Base-by-base conservation (phyloP, 1,140 invertebrate species). In the Drosophila pruinosa region DNA sequence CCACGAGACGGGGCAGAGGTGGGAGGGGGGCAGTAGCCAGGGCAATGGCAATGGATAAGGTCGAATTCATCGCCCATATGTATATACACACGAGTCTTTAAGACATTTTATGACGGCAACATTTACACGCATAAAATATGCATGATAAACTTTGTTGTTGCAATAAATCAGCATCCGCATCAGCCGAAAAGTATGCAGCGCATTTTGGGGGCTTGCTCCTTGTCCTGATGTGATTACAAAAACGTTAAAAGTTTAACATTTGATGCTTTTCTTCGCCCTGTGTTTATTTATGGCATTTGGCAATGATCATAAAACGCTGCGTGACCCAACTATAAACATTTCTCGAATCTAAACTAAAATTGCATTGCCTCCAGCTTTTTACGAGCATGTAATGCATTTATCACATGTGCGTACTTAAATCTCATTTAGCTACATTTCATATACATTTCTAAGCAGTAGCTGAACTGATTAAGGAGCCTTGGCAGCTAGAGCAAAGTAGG, bases 71-170 rank as follows among this genome's bases (percentile, higher is more conserved):
- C 36, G 3, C 34, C 21, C 22, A 56, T 54, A 34, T 54, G 17
- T 7, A 31, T 31, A n/a, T 31, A 10, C 7, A 31, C 26, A 62
- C 3, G 50, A 72, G 69, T 73, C 67, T 59, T 71, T 56, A 68
- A 80, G 73, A 52, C 73, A 72, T 89, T 89, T 89, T 89, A 89
- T 89, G 88, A 83, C 73, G 88, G 78, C 81, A 72, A 89, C 88
- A 89, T 89, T 89, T 90, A 89, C 86, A 76, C 88, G 75, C 88
- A 89, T 89, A 79, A 89, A 89, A 86, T 89, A 89, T 90, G 86
- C 86, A 89, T 89, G 86, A 89, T 89, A 88, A 89, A 90, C 77
- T 86, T 90, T 82, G 78, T 90, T 82, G 78, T 75, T 81, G 77
- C 86, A 89, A 89, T 89, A 89, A 89, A 89, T 86, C 80, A 85